Evolutionary conservation across 2,888 invertebrate species (phyloP).

Genomic region (Oxycera nigricornis): DNA sequence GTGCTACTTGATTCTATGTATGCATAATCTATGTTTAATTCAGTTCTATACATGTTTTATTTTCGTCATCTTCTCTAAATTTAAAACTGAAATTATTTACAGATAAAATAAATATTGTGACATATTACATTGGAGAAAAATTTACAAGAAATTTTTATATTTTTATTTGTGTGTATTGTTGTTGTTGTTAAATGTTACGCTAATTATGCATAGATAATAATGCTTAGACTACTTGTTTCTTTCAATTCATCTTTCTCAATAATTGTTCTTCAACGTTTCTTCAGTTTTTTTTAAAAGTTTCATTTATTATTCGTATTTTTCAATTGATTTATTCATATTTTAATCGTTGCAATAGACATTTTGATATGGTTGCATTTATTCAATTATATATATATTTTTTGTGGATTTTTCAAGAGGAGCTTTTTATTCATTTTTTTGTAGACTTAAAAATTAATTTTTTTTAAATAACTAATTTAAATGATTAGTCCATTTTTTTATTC

Average conservation of each 20-base stretch:
- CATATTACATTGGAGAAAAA: background rate
- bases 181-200: background rate
- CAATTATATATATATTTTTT: constrained; percentile 13
- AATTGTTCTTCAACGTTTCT: background rate
- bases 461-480: background rate
- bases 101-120: background rate
- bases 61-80: no score
- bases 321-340: constrained; percentile 1
- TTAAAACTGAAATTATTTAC: no score
- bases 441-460: background rate
- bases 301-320: constrained; percentile 10
- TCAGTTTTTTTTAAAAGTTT: background rate
- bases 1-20: no score
- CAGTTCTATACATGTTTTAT: no score
- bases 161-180: background rate
- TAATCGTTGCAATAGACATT: constrained; percentile 52
- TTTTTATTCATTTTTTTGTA: background rate
- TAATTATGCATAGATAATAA: constrained; percentile 4
- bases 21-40: no score
- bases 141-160: background rate
- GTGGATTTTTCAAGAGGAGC: background rate
- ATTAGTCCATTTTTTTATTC: constrained; percentile 6
- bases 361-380: constrained; percentile 50
- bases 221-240: background rate
- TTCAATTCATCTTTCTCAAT: background rate